Evolutionary conservation across 1,140 invertebrate genomes (phyloP).

Genomic region (Druon quercuslanigerum): DNA sequence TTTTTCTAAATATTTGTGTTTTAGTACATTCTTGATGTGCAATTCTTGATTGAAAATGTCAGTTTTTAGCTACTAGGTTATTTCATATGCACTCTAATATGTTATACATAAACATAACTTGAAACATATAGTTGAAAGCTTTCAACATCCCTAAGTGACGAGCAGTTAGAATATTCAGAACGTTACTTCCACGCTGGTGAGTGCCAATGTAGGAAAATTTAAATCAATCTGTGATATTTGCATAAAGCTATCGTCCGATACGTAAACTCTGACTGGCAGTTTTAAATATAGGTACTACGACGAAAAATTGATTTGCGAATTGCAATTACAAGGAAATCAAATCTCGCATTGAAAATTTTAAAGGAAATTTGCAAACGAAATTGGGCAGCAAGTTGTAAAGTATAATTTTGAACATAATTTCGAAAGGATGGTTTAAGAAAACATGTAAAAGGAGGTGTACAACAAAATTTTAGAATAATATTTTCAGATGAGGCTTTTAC

Average conservation of each 20-base stretch:
- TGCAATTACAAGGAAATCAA: too few species aligned
- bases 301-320: not conserved
- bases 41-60: not conserved
- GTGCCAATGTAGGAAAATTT: constrained; percentile 14
- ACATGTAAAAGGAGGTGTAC: too few species aligned
- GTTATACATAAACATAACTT: constrained; percentile 13
- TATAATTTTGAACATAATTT: too few species aligned
- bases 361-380: too few species aligned
- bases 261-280: not conserved
- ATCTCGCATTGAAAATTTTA: too few species aligned
- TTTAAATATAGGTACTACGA: not conserved
- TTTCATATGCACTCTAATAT: constrained; percentile 10
- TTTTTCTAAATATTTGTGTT: not conserved
- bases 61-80: not conserved
- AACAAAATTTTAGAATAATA: too few species aligned
- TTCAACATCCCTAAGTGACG: constrained; percentile 29
- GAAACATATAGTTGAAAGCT: constrained; percentile 28
- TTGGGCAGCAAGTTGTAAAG: too few species aligned
- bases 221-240: constrained; percentile 21
- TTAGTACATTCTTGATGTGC: not conserved
- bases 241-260: constrained; percentile 13
- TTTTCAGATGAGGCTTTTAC: too few species aligned
- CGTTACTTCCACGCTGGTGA: constrained; percentile 13
- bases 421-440: too few species aligned
- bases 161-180: constrained; percentile 25